Conservation (phyloP, 1,140 invertebrate genomes). For the Brachionus rotundiformis region DNA sequence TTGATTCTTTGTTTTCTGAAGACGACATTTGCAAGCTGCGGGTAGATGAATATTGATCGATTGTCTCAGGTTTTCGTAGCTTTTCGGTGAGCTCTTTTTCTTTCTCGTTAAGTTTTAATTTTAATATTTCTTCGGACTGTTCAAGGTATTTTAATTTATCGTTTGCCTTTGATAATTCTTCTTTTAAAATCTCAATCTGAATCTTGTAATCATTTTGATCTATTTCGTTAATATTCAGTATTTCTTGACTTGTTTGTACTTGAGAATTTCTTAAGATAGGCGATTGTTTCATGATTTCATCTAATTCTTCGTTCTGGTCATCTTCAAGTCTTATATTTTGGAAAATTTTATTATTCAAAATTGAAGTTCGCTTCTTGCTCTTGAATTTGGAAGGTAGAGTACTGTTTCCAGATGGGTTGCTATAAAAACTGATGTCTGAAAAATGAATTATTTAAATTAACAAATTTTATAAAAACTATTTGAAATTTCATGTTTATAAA, state of each 20-base stretch:
- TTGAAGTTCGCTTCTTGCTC: background rate
- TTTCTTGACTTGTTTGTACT: background rate
- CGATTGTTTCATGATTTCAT: background rate
- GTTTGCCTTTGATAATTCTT: background rate
- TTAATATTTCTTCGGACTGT: background rate
- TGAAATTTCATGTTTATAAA: too few relatives aligned
- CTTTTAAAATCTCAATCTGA: background rate
- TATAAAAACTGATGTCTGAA: conserved; percentile 22
- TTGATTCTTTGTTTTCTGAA: background rate
- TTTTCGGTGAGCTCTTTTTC: background rate
- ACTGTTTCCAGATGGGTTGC: conserved; percentile 21
- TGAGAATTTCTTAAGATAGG: background rate
- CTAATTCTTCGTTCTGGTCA: background rate
- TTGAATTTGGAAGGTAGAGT: conserved; percentile 31
- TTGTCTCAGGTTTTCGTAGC: background rate
- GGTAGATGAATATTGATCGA: conserved; percentile 21
- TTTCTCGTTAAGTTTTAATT: conserved; percentile 2
- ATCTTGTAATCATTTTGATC: background rate
- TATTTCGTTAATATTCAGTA: background rate
- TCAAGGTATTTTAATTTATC: background rate
- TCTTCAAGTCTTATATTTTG: conserved; percentile 19
- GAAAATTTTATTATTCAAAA: conserved; percentile 32
- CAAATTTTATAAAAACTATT: too few relatives aligned
- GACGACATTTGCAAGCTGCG: background rate
- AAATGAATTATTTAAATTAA: background rate